Evolutionary conservation across 2,797 vertebrate species (phyloP), one percentile per base, ranked within the genome.

Genomic region (Darevskia nairensis): DNA sequence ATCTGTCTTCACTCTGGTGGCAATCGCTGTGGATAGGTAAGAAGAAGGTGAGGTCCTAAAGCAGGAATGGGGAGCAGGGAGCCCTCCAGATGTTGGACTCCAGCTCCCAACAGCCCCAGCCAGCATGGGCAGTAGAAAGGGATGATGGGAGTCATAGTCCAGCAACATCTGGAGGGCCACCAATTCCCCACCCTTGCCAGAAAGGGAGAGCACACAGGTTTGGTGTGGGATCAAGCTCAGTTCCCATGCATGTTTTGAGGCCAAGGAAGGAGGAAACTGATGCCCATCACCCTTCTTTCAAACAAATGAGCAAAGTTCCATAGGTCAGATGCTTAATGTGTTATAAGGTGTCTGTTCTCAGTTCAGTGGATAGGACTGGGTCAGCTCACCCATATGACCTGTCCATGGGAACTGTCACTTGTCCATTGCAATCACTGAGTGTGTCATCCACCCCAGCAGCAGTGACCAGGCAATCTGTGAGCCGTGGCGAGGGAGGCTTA

Each of bases 1-100:
- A 4, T 98, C 97, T 0, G 97, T 98, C 91, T 97, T 98, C 93
- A 98, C 97, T 0, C 94, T 98, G 90, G 97, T 97, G 92, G 97
- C 97, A 77, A 98, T 98, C 19, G 97, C 97, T 55, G 96, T 97
- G 27, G 97, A 98, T 95, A 97, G 97, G 97, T 98, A 32, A 80
- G 97, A 55, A 64, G 21, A 64, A 1, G 23, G 81, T 29, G 55
- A 85, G 13, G 41, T n/a, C 13, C 17, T 64, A 64, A 9, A 61
- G 66, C 35, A 64, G 3, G 35, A 77, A 69, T 69, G 66, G 66
- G 66, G 23, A 29, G 27, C 66, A 2, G 25, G 23, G 10, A 8
- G 23, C 1, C 1, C 7, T 9, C 27, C 21, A 25, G 66, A 19
- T 29, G 10, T 69, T 69, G 66, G 27, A 1, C 66, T 69, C 66